Percentiles rank a stretch among this genome's conserved stretches.
These are phyloP conservation scores for Macrotrachela quadricornifera DNA, from an alignment of 1,140 invertebrate genomes.

Conservation along the genomic window DNA sequence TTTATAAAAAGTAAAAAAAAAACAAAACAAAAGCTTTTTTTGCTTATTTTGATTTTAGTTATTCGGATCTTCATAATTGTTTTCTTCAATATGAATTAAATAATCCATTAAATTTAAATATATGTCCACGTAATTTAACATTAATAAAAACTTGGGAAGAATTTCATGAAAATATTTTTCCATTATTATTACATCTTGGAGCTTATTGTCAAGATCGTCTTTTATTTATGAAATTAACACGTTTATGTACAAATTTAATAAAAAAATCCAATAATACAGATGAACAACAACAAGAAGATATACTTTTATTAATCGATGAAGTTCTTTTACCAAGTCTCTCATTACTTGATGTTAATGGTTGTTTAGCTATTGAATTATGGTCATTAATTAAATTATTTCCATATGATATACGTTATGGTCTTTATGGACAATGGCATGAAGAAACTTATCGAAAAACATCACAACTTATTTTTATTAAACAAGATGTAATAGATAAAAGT, in stretches of 20 bases:
- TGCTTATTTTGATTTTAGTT: too few species aligned
- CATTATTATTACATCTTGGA: neutral
- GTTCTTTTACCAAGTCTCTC: conserved; percentile 67
- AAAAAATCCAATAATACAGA: too few species aligned
- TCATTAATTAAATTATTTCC: conserved; percentile 67
- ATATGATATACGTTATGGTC: conserved; percentile 64
- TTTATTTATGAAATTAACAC: conserved; percentile 9
- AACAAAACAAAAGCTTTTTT: too few species aligned
- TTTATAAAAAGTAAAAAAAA: too few species aligned
- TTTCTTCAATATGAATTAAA: too few species aligned
- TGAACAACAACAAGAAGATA: too few species aligned
- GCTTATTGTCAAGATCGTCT: conserved; percentile 2
- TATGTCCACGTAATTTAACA: too few species aligned
- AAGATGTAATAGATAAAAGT: neutral
- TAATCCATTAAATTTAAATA: too few species aligned
- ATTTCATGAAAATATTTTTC: neutral
- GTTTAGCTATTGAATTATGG: conserved; percentile 85
- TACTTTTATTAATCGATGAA: conserved; percentile 45
- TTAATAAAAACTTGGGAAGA: neutral
- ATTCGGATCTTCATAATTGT: too few species aligned
- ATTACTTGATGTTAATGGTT: conserved; percentile 75
- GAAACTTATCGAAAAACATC: conserved; percentile 60
- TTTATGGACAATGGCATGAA: conserved; percentile 83
- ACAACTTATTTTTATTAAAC: conserved; percentile 31
- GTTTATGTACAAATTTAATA: neutral